Evolutionary conservation across 2,888 invertebrate species (phyloP), one percentile per base, ranked within the genome.

Genomic region (Mythimna albipuncta): DNA sequence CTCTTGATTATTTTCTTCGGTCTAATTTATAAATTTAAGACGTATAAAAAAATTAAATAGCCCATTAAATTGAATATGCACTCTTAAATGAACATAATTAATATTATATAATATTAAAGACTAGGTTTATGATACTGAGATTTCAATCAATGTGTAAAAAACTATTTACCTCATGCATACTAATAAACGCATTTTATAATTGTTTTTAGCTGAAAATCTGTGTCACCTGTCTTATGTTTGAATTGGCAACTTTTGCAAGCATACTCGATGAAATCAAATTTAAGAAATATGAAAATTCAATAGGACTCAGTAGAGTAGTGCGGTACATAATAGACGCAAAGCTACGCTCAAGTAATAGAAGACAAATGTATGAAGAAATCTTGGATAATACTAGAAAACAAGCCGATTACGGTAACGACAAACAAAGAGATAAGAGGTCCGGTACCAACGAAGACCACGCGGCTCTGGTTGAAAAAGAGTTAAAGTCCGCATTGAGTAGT

Each of bases 401-500:
- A n/a, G 9, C 9, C 50, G 50, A 50, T 19, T 19, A 50, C 6
- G 7, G 19, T 6, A 16, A 6, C 0, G 1, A 11, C 6, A 38
- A 6, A 21, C 1, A 38, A 0, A 38, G 1, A 19, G 6, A 10
- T 6, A 38, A 19, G 7, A 41, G 41, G 41, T n/a, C 38, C 6
- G n/a, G 41, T 21, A 2, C 41, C 13, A 13, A 6, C n/a, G 35
- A 61, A 0, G 52, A 66, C 0, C 85, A 81, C 1, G 74, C 72
- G 0, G 0, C 0, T 0, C 11, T 83, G 7, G 63, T 79, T 0
- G 94, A 94, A 77, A 78, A 71, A 0, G 94, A 95, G 73, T 83
- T 94, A 2, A 76, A 88, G 21, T 64, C 76, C 9, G 80, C 89
- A 0, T 55, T 91, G 6, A 11, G 73, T 0, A 72, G 87, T 0